phyloP scores from a whole-genome alignment of 1,140 invertebrate genomes.

The Planococcus citri region DNA sequence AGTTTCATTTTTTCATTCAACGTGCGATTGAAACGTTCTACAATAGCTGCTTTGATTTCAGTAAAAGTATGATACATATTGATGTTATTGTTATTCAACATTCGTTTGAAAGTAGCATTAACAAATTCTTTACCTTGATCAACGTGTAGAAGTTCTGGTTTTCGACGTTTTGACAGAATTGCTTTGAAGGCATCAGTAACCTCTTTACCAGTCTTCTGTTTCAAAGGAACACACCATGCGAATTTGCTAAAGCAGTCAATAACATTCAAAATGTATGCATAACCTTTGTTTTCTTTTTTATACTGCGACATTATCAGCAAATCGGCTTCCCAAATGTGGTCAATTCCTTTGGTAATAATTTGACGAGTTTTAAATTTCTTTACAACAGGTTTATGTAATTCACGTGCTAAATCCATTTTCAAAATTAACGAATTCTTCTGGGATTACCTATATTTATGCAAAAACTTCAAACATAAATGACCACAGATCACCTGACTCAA shows the following conservation, averaged over 20 bases:
- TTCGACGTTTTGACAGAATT: neutral
- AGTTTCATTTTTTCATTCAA: conserved; percentile 1
- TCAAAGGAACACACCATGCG: neutral
- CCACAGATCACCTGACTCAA: too few species aligned
- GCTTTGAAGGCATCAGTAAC: neutral
- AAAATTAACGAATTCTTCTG: too few species aligned
- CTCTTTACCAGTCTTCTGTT: neutral
- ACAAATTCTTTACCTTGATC: neutral
- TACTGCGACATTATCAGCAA: too few species aligned
- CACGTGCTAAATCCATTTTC: too few species aligned
- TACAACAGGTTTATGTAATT: too few species aligned
- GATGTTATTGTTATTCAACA: neutral
- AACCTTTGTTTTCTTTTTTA: too few species aligned
- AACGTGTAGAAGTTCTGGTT: neutral
- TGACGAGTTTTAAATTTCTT: too few species aligned
- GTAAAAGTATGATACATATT: neutral
- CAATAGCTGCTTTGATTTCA: neutral
- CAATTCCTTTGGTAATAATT: too few species aligned
- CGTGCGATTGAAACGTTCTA: neutral
- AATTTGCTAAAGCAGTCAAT: neutral
- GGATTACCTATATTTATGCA: too few species aligned
- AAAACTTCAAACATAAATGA: too few species aligned
- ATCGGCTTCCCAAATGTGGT: too few species aligned
- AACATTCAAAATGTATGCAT: neutral
- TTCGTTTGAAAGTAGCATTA: neutral